Base-by-base conservation (phyloP, 2,113 vertebrate genomes). In the Cichladusa arquata region DNA sequence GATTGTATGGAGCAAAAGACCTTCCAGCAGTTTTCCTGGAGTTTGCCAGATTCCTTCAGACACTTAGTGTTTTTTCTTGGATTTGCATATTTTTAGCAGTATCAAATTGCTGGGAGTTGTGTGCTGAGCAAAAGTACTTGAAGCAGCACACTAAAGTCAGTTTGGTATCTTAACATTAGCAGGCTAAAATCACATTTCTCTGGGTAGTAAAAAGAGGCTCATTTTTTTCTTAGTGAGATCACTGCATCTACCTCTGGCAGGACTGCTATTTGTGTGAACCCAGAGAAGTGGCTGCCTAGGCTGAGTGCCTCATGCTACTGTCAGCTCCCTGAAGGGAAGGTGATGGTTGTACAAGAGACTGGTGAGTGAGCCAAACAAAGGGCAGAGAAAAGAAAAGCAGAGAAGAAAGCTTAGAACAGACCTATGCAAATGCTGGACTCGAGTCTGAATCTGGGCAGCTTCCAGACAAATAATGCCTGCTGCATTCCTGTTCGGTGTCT, bases 371-470 rank as follows among this genome's bases (percentile, higher is more conserved):
- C 20, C n/a, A 66, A 47, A 73, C 6, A 29, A 42, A 11, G n/a
- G 12, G 25, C 38, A 45, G 44, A 45, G 44, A 45, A 45, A 45
- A 79, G 44, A 56, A 82, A 56, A 88, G 29, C 66, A 57, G 74
- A 77, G 34, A 70, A 60, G 38, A 62, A 77, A 57, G 20, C 19
- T 86, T 36, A 33, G 56, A 82, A 48, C 28, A 81, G 31, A 73
- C 14, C 42, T 58, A 6, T 3, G 2, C 31, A 78, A 77, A 60
- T 40, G 16, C 19, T 23, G n/a, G 34, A 48, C 25, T 70, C 1
- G 0, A 6, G 6, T 50, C 77, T 40, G 0, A 7, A 7, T 50
- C 81, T 40, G 31, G 28, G 13, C 19, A 58, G 17, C 72, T 71
- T 45, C 11, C 24, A 36, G 51, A 50, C 19, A 77, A 77, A 14